Percentiles rank a stretch among this genome's conserved stretches.
These are phyloP conservation scores for Listronotus bonariensis DNA, from an alignment of 1,140 invertebrate genomes.

Conservation along the genomic window DNA sequence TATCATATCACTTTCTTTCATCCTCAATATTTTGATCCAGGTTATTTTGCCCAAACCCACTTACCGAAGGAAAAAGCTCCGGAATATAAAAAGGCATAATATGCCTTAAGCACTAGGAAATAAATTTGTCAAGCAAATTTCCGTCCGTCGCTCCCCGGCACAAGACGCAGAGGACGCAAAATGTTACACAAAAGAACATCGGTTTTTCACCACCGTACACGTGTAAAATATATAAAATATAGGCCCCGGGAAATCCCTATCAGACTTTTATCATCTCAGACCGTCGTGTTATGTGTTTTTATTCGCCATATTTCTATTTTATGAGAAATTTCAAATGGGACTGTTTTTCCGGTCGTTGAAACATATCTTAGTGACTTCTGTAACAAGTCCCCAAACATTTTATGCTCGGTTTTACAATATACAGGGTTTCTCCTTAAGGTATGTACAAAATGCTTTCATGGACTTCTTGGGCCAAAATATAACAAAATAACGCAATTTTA, in stretches of 20 bases:
- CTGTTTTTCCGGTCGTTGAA: slow-evolving; percentile 1
- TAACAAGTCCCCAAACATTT: background rate
- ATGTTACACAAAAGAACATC: slow-evolving; percentile 20
- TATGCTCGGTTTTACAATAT: no score
- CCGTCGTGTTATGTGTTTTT: slow-evolving; percentile 7
- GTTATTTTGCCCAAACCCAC: slow-evolving; percentile 22
- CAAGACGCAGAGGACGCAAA: slow-evolving; percentile 2
- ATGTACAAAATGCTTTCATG: no score
- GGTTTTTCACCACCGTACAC: slow-evolving; percentile 11
- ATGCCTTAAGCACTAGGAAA: slow-evolving; percentile 32
- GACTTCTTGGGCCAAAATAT: no score
- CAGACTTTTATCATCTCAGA: slow-evolving; percentile 10
- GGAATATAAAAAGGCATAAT: slow-evolving; percentile 37
- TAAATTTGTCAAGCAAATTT: slow-evolving; percentile 18
- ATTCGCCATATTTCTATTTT: slow-evolving; percentile 9
- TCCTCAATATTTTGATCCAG: slow-evolving; percentile 14
- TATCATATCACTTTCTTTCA: slow-evolving; percentile 3
- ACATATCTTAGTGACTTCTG: background rate
- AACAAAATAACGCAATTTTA: no score
- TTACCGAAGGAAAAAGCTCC: slow-evolving; percentile 12
- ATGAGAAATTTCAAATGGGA: slow-evolving; percentile 14
- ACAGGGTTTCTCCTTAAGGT: no score
- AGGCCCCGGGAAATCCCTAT: slow-evolving; percentile 5
- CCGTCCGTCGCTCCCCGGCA: background rate
- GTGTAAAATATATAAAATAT: slow-evolving; percentile 20